Evolutionary conservation across 2,888 invertebrate genomes (phyloP).

Genomic region (Homarus gammarus): DNA sequence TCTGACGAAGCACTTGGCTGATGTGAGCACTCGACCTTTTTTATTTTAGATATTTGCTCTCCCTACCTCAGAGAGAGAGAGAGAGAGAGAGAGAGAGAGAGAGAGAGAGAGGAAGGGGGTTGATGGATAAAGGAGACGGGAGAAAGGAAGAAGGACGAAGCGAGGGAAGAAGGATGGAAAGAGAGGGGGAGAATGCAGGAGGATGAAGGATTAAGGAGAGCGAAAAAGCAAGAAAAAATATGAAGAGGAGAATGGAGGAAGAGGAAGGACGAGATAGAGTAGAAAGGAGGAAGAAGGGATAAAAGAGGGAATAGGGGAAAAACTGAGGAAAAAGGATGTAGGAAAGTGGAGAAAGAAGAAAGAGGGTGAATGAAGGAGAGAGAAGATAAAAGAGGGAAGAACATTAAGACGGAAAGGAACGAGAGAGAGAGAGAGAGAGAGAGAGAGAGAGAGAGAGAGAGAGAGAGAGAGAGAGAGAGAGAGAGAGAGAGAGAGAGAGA

Average conservation of each 20-base stretch:
- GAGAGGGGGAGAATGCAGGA: too few species aligned
- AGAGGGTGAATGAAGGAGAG: neutral
- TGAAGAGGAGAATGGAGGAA: constrained; percentile 12
- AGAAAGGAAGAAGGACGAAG: constrained; percentile 17
- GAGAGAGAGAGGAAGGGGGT: too few species aligned
- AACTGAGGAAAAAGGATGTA: neutral
- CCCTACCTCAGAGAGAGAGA: too few species aligned
- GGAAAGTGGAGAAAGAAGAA: neutral
- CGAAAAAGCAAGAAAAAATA: too few species aligned
- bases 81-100: too few species aligned
- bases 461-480: constrained; percentile 39
- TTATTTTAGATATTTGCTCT: too few species aligned
- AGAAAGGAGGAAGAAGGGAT: constrained; percentile 22
- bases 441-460: constrained; percentile 22
- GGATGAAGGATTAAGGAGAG: too few species aligned
- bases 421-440: neutral
- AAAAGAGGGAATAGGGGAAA: neutral
- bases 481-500: constrained; percentile 27
- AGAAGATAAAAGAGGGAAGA: neutral
- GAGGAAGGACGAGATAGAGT: neutral
- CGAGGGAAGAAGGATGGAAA: constrained; percentile 4
- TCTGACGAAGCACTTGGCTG: too few species aligned
- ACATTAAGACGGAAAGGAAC: neutral
- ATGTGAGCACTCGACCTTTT: too few species aligned
- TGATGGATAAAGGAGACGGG: neutral